phyloP scores from a whole-genome alignment of 2,113 vertebrate genomes.

The rabbit (Oryctolagus cuniculus) region mOryCun1.1 NC_091438.1:89370001-89370500 shows the following conservation, averaged over 20 bases:
- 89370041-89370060: neutral
- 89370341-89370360: neutral
- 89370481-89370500: neutral
- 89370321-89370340: neutral
- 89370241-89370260: slow-evolving; percentile 39
- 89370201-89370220: slow-evolving; percentile 17
- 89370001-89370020: slow-evolving; percentile 43
- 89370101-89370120: slow-evolving; percentile 1
- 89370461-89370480: neutral
- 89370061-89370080: neutral
- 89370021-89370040: slow-evolving; percentile 24
- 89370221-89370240: slow-evolving; percentile 1
- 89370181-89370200: neutral
- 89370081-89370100: neutral
- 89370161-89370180: neutral
- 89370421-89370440: neutral
- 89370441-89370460: neutral
- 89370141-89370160: neutral
- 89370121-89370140: neutral
- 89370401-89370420: neutral
- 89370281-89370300: neutral
- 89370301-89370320: slow-evolving; percentile 14
- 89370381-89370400: neutral
- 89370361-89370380: neutral
- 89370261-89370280: neutral